Percentiles rank a stretch among this genome's conserved stretches.
Evolutionary conservation across 2,113 vertebrate genomes (phyloP).

Genomic region (Pyxicephalus adspersus): DNA sequence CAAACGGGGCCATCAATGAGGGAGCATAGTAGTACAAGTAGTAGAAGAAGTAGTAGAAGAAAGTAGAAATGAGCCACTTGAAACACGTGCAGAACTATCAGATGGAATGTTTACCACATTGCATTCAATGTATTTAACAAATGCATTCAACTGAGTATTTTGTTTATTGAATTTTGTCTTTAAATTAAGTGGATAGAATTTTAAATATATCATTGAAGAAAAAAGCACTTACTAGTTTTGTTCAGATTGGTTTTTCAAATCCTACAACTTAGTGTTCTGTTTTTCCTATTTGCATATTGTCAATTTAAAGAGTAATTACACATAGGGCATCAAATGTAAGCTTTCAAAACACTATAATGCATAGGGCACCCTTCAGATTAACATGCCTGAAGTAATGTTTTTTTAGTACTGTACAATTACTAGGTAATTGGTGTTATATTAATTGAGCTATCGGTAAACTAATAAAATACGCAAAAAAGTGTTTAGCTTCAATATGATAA

Average conservation of each 20-base stretch:
- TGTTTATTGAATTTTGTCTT: too few relatives aligned
- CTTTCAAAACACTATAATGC: constrained; percentile 15
- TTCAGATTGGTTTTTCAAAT: background rate
- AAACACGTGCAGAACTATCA: too few relatives aligned
- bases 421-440: constrained; percentile 41
- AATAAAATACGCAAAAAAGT: constrained; percentile 11
- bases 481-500: constrained; percentile 25
- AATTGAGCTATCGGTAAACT: constrained; percentile 44
- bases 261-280: constrained; percentile 2
- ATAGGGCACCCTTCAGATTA: constrained; percentile 6
- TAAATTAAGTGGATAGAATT: too few relatives aligned
- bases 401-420: constrained; percentile 37
- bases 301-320: constrained; percentile 35
- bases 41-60: too few relatives aligned
- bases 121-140: too few relatives aligned
- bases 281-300: constrained; percentile 1
- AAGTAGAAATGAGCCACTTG: too few relatives aligned
- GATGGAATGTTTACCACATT: too few relatives aligned
- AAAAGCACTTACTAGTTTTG: too few relatives aligned
- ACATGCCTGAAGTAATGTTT: constrained; percentile 3
- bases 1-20: too few relatives aligned
- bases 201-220: too few relatives aligned
- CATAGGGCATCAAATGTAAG: background rate
- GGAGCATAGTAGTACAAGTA: too few relatives aligned
- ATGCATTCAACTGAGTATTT: too few relatives aligned